Evolutionary conservation across 2,888 invertebrate genomes (phyloP).

Genomic region (Subacronicta megacephala): DNA sequence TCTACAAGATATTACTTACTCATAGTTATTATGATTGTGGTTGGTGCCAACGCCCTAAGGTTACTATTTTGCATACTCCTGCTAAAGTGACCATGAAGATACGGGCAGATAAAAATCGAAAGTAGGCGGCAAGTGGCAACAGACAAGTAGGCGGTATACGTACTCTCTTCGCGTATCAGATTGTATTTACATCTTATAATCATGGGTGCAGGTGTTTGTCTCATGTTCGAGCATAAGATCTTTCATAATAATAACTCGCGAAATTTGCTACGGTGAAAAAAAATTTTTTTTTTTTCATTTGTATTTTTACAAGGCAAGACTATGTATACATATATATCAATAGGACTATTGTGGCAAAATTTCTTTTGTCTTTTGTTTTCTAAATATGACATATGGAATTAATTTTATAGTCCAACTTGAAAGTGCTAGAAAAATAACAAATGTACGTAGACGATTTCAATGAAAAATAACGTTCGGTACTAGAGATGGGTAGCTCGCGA

Average conservation of each 20-base stretch:
- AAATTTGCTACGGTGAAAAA: neutral
- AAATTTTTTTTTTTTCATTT: neutral
- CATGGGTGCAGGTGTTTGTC: constrained; percentile 21
- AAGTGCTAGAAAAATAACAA: constrained; percentile 13
- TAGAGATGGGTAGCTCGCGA: no score
- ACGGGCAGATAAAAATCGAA: constrained; percentile 41
- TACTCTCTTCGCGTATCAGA: constrained; percentile 14
- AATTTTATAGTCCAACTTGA: constrained; percentile 17
- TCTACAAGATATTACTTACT: no score
- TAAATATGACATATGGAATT: neutral
- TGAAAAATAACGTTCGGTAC: no score
- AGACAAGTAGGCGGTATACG: constrained; percentile 38
- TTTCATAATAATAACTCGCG: neutral
- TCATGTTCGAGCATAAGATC: neutral
- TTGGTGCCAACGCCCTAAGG: no score
- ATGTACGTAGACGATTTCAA: no score
- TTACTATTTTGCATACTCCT: constrained; percentile 6
- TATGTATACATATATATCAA: no score
- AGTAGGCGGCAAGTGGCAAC: constrained; percentile 25
- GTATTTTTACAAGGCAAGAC: no score
- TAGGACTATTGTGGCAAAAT: neutral
- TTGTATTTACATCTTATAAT: constrained; percentile 13
- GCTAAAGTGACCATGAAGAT: constrained; percentile 35
- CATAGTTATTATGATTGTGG: no score
- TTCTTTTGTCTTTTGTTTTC: no score